These are phyloP conservation scores for Apostichopus japonicus DNA, from an alignment of 35 echinoderm and acorn worm species.

Conservation along the genomic window DNA sequence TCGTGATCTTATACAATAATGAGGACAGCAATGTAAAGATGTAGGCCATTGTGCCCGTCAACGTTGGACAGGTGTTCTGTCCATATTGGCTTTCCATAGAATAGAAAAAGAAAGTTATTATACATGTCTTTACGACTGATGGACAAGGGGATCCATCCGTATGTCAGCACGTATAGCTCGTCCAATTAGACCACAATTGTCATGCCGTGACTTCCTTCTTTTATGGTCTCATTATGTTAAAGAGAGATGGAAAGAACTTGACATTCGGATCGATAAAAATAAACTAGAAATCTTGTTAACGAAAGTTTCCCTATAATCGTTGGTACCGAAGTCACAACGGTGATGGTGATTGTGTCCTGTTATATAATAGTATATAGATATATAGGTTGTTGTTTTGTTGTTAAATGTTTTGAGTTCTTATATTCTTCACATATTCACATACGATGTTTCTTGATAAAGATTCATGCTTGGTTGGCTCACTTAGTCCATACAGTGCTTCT, in stretches of 20 bases:
- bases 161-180: not conserved
- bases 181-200: conserved; percentile 3
- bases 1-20: conserved; percentile 11
- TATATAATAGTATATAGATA: too few relatives aligned
- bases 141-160: not conserved
- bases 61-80: conserved; percentile 9
- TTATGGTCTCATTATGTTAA: not conserved
- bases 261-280: too few relatives aligned
- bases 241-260: not conserved
- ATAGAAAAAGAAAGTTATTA: not conserved
- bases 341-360: too few relatives aligned
- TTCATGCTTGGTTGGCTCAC: too few relatives aligned
- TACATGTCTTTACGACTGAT: not conserved
- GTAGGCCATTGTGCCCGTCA: not conserved
- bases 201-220: not conserved
- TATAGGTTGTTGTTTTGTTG: too few relatives aligned
- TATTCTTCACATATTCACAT: too few relatives aligned
- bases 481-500: too few relatives aligned
- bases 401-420: too few relatives aligned
- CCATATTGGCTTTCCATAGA: not conserved
- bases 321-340: too few relatives aligned
- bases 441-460: too few relatives aligned
- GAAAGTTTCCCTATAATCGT: too few relatives aligned
- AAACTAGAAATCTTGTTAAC: too few relatives aligned
- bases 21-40: conserved; percentile 9